Conservation (phyloP, 2,113 vertebrate species). For the Acrocephalus arundinaceus region DNA sequence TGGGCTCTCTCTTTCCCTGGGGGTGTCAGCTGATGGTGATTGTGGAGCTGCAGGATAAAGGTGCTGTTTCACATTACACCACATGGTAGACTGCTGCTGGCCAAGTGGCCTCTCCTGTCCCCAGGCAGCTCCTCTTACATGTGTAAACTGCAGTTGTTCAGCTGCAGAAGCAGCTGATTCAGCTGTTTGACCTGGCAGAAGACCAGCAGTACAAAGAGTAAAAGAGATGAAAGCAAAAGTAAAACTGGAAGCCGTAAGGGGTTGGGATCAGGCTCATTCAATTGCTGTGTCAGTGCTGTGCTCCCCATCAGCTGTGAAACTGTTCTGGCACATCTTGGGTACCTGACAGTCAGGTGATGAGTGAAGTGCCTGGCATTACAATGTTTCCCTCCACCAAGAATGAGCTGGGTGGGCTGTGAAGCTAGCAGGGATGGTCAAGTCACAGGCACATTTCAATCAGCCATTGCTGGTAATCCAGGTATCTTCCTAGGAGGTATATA, state of each 20-base stretch:
- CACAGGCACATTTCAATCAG: neutral
- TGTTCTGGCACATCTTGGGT: neutral
- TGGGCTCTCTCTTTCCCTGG: neutral
- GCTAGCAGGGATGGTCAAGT: neutral
- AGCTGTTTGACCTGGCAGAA: neutral
- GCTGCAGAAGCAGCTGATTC: neutral
- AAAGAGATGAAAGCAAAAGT: neutral
- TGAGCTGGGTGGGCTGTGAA: neutral
- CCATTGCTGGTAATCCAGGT: neutral
- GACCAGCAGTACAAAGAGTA: neutral
- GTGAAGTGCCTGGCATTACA: fast-evolving
- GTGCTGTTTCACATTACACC: neutral
- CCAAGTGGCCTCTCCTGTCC: neutral
- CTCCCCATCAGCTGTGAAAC: neutral
- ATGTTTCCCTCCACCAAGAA: neutral
- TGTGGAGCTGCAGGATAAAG: neutral
- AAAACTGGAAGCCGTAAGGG: neutral
- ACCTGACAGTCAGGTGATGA: neutral
- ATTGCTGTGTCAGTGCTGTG: neutral
- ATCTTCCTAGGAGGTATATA: neutral
- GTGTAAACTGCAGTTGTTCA: neutral
- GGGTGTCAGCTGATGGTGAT: neutral
- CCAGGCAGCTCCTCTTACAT: neutral
- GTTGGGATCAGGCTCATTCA: neutral
- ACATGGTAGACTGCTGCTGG: neutral